Evolutionary conservation across 2,888 invertebrate genomes (phyloP), one percentile per base, ranked within the genome.

Genomic region (Spialia ferax): DNA sequence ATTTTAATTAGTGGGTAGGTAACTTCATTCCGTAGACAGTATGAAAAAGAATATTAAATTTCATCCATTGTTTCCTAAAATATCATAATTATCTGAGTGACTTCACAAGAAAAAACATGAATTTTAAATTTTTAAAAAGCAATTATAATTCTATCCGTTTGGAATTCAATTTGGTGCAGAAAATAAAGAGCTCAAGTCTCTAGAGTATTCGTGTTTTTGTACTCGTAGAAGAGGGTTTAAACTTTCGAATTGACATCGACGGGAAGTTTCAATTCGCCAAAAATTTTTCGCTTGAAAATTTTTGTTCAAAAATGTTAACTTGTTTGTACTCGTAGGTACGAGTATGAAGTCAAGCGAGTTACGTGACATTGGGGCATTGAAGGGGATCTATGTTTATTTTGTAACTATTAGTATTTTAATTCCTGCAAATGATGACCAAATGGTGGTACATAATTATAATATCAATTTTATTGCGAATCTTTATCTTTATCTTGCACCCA

Each of bases 211-310:
- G 45, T 18, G 20, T 48, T 15, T 48, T 48, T 48, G 11, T n/a
- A n/a, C n/a, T n/a, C n/a, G n/a, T 48, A 10, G 20, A 48, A 48
- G 20, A 10, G 45, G 45, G 45, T 48, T 48, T 48, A 11, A 48
- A 20, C 10, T 48, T 48, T 48, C 45, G 18, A 48, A 20, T 18
- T 48, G 45, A 48, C 45, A 20, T 45, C 45, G 10, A 45, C 45
- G 18, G 13, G 13, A 45, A 42, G 45, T 45, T 45, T 45, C 45
- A 45, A 45, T 45, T 20, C 11, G 45, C 18, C 45, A 11, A 20
- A 48, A 42, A 48, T 20, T 48, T 48, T 20, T 20, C 20, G 45
- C 8, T 20, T 20, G 8, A 8, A 45, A 20, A 48, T 20, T 20
- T 48, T 48, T 1, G 42, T 42, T 42, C 11, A 18, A 10, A 45